These are phyloP conservation scores for Morpho achilles DNA, from an alignment of 2,888 invertebrate genomes.

Conservation along the genomic window DNA sequence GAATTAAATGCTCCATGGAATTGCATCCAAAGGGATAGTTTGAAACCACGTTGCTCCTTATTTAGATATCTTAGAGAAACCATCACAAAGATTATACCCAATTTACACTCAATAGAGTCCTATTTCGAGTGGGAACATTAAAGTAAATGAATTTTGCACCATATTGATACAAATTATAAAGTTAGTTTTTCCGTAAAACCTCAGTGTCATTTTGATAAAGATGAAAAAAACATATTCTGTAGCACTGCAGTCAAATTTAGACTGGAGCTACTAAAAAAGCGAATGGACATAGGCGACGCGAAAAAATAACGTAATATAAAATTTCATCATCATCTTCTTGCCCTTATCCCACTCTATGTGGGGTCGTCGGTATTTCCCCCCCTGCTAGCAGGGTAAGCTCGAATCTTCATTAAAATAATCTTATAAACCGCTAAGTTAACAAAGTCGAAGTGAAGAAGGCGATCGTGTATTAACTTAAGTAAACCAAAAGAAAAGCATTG, in stretches of 20 bases:
- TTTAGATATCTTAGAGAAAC: slow-evolving; percentile 22
- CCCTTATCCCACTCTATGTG: too few relatives aligned
- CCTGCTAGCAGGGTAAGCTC: too few relatives aligned
- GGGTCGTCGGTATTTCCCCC: too few relatives aligned
- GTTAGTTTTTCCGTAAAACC: slow-evolving; percentile 19
- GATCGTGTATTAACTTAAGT: too few relatives aligned
- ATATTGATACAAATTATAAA: slow-evolving; percentile 21
- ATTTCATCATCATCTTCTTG: too few relatives aligned
- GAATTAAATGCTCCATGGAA: slow-evolving; percentile 50
- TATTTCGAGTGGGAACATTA: slow-evolving; percentile 27
- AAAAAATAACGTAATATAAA: too few relatives aligned
- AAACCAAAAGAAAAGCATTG: too few relatives aligned
- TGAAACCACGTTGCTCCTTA: slow-evolving; percentile 27
- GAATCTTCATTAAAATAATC: too few relatives aligned
- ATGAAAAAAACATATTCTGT: slow-evolving; percentile 18
- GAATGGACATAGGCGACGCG: background rate
- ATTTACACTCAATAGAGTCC: slow-evolving; percentile 21
- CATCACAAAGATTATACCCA: slow-evolving; percentile 27
- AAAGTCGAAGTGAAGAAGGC: too few relatives aligned
- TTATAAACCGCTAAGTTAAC: too few relatives aligned
- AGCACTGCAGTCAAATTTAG: slow-evolving; percentile 57
- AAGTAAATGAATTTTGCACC: slow-evolving; percentile 22
- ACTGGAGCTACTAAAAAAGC: slow-evolving; percentile 1
- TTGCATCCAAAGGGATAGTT: slow-evolving; percentile 44
- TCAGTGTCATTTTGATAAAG: slow-evolving; percentile 14